phyloP scores from a whole-genome alignment of 2,113 vertebrate species.

The Anseranas semipalmata region DNA sequence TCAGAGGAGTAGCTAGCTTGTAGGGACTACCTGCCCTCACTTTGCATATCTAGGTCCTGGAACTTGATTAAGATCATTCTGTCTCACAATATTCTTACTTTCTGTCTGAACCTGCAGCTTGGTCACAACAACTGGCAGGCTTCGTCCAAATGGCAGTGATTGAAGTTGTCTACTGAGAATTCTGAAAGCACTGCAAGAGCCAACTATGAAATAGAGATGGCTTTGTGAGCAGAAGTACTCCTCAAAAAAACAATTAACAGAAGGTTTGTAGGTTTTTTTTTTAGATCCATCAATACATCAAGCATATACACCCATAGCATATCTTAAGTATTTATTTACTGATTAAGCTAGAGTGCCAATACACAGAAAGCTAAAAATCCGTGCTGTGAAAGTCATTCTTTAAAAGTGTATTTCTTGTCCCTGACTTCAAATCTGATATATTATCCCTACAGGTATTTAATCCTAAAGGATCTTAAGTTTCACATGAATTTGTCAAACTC shows the following conservation, averaged over 20 bases:
- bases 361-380: neutral
- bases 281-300: neutral
- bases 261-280: neutral
- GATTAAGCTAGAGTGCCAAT: neutral
- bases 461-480: neutral
- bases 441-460: neutral
- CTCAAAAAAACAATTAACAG: neutral
- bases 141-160: neutral
- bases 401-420: neutral
- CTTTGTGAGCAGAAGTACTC: neutral
- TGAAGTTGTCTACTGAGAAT: neutral
- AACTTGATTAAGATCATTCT: neutral
- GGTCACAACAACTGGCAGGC: neutral
- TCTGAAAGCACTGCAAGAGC: neutral
- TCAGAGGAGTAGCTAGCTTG: neutral
- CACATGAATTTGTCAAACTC: neutral
- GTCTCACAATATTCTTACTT: neutral
- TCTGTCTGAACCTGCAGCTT: neutral
- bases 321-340: neutral
- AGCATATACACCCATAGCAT: neutral
- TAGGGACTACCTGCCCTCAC: accelerated
- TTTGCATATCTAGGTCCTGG: neutral
- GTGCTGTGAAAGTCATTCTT: neutral
- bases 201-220: neutral
- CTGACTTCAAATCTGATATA: neutral